Evolutionary conservation across 2,113 vertebrate genomes (phyloP).

Genomic region (Abramis brama): DNA sequence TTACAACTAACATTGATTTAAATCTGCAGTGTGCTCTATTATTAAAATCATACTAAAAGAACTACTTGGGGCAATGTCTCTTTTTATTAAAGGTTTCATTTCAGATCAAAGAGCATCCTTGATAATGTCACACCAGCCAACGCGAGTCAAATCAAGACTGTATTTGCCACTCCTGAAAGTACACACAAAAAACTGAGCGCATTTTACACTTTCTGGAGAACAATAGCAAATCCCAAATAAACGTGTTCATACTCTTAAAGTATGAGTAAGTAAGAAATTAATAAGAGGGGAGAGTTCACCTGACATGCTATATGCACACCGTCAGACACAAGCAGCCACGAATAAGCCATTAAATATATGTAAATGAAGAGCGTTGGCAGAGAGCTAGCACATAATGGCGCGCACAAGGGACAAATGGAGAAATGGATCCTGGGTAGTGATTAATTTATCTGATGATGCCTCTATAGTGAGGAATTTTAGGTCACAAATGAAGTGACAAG

Average conservation of each 20-base stretch:
- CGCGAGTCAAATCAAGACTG: constrained; percentile 35
- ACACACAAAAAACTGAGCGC: background rate
- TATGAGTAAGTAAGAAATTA: too few relatives aligned
- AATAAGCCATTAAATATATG: constrained; percentile 99
- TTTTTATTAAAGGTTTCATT: constrained; percentile 41
- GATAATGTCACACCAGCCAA: constrained; percentile 45
- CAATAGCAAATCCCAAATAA: constrained; percentile 24
- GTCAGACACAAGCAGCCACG: constrained; percentile 91
- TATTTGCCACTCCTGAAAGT: constrained; percentile 30
- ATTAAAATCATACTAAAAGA: constrained; percentile 22
- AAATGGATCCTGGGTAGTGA: constrained; percentile 99
- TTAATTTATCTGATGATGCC: constrained; percentile 99
- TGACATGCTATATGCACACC: constrained; percentile 92
- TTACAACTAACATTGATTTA: constrained; percentile 22
- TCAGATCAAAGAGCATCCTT: constrained; percentile 31
- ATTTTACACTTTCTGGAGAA: constrained; percentile 28
- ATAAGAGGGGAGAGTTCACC: constrained; percentile 77
- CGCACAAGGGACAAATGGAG: constrained; percentile 99
- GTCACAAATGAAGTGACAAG: constrained; percentile 99
- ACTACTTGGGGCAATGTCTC: constrained; percentile 21
- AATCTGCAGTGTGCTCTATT: background rate
- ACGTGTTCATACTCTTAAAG: background rate
- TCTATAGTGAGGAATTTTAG: constrained; percentile 99
- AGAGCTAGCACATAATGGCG: constrained; percentile 95
- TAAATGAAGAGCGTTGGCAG: constrained; percentile 99